Percentiles rank a stretch among this genome's conserved stretches.
Evolutionary conservation across 2,888 invertebrate species (phyloP).

Genomic region (Monoplex corrugatus): DNA sequence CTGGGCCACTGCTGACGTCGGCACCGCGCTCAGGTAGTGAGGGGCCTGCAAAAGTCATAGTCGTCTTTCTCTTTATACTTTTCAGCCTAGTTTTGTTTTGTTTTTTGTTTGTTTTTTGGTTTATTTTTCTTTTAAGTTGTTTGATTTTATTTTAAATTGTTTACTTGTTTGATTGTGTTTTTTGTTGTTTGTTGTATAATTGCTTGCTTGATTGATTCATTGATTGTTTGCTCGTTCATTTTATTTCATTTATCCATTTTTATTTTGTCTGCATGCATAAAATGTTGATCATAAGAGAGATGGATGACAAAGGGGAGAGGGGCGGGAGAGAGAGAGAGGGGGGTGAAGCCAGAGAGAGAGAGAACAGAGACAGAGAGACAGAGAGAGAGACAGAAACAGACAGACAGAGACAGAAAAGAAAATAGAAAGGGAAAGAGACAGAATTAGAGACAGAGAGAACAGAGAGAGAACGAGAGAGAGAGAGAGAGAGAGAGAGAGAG

Average conservation of each 20-base stretch:
- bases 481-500: neutral
- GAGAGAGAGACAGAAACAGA: neutral
- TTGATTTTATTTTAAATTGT: too few species aligned
- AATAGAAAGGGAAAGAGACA: neutral
- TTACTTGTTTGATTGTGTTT: too few species aligned
- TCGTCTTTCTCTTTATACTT: too few species aligned
- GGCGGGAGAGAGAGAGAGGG: neutral
- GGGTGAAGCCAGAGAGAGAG: neutral
- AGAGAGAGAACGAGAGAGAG: neutral
- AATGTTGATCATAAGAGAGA: too few species aligned
- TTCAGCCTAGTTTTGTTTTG: too few species aligned
- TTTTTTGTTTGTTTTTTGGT: too few species aligned
- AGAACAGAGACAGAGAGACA: neutral
- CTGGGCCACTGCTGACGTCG: constrained; percentile 63
- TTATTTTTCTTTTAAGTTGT: too few species aligned
- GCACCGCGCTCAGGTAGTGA: constrained; percentile 67
- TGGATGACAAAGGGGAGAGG: neutral
- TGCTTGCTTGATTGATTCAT: too few species aligned
- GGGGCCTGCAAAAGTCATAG: constrained; percentile 64
- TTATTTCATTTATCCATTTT: too few species aligned
- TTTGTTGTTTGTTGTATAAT: too few species aligned
- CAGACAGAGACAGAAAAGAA: neutral
- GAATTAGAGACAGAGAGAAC: neutral
- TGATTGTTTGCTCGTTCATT: too few species aligned
- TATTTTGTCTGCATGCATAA: too few species aligned